Evolutionary conservation across 2,888 invertebrate genomes (phyloP).

Genomic region (Spicauda simplicius): DNA sequence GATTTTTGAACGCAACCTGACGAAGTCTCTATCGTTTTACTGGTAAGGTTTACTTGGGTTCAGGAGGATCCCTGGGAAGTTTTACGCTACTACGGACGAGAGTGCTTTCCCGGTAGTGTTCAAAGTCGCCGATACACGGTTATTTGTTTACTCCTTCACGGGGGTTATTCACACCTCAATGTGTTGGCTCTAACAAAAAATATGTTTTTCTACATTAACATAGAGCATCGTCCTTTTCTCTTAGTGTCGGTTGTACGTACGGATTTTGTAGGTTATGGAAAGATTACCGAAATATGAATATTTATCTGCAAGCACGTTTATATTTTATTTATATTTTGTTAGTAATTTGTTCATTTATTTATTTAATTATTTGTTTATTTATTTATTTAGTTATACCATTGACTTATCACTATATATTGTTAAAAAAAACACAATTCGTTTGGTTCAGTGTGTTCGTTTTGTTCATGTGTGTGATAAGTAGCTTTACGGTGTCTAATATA

Average conservation of each 20-base stretch:
- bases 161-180: constrained; percentile 38
- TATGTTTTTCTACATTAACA: constrained; percentile 34
- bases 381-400: no score
- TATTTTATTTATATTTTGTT: no score
- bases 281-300: neutral
- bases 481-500: no score
- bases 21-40: constrained; percentile 19
- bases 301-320: no score
- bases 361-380: no score
- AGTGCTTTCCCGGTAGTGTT: constrained; percentile 46
- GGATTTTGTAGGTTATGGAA: neutral
- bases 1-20: constrained; percentile 50
- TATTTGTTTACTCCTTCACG: constrained; percentile 36
- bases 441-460: no score
- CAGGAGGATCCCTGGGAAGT: constrained; percentile 47
- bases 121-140: constrained; percentile 38
- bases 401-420: no score
- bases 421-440: no score
- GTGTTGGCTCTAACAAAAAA: constrained; percentile 28
- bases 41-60: constrained; percentile 9
- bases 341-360: no score
- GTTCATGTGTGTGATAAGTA: no score
- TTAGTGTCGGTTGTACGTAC: constrained; percentile 9
- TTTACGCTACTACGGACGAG: constrained; percentile 48
- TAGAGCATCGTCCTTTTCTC: constrained; percentile 34